phyloP scores from a whole-genome alignment of 2,113 vertebrate genomes.

The human (Homo sapiens) region GRCh38 chr17:50613001-50613500 shows the following conservation, averaged over 20 bases:
- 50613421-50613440: background rate
- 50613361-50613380: background rate
- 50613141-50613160: background rate
- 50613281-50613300: background rate
- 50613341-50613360: background rate
- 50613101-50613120: background rate
- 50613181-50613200: background rate
- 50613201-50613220: background rate
- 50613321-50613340: background rate
- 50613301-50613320: background rate
- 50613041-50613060: background rate
- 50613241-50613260: background rate
- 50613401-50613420: background rate
- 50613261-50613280: background rate
- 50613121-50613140: background rate
- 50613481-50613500: background rate
- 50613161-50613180: background rate
- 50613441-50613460: slow-evolving; percentile 11
- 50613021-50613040: background rate
- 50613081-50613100: background rate
- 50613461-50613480: background rate
- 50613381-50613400: background rate
- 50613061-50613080: background rate
- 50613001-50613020: background rate
- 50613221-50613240: background rate